Evolutionary conservation across 1,140 invertebrate species (phyloP).

Genomic region (Panagrolaimus sp.): DNA sequence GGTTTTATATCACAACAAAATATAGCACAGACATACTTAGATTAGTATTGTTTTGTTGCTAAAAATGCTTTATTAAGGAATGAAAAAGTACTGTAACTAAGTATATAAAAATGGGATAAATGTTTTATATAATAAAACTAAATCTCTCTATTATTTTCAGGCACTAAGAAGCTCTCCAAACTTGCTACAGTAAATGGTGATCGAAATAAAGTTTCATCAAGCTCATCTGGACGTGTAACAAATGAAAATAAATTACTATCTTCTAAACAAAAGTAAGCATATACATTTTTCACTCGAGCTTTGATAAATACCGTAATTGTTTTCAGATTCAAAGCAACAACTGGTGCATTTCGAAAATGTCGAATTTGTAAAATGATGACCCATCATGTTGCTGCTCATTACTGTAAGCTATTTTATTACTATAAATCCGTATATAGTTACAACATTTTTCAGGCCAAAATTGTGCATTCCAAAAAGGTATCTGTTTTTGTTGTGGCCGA

Average conservation of each 20-base stretch:
- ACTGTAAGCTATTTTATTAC: conserved; percentile 38
- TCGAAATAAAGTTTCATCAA: not conserved
- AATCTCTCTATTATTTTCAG: conserved; percentile 21
- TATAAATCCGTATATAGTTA: not conserved
- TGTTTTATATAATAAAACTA: too few relatives aligned
- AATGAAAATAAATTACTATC: conserved; percentile 39
- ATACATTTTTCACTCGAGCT: not conserved
- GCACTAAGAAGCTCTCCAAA: conserved; percentile 27
- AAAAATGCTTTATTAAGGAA: too few relatives aligned
- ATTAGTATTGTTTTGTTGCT: too few relatives aligned
- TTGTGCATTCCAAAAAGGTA: conserved; percentile 40
- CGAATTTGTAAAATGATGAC: conserved; percentile 36
- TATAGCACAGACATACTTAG: too few relatives aligned
- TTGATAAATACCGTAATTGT: not conserved
- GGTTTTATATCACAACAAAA: too few relatives aligned
- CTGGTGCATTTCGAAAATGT: conserved; percentile 36
- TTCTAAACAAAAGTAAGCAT: conserved; percentile 31
- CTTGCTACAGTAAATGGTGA: conserved; percentile 29
- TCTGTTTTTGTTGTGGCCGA: conserved; percentile 38
- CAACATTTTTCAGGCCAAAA: not conserved
- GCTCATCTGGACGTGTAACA: conserved; percentile 15
- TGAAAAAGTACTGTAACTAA: too few relatives aligned
- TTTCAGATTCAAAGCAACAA: conserved; percentile 34
- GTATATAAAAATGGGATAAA: too few relatives aligned
- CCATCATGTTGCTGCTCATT: conserved; percentile 34